A percentile compares a stretch with the other conserved stretches of the same genome.
These are phyloP conservation scores for Yponomeuta cagnagella DNA, from an alignment of 2,888 invertebrate species.

Conservation along the genomic window DNA sequence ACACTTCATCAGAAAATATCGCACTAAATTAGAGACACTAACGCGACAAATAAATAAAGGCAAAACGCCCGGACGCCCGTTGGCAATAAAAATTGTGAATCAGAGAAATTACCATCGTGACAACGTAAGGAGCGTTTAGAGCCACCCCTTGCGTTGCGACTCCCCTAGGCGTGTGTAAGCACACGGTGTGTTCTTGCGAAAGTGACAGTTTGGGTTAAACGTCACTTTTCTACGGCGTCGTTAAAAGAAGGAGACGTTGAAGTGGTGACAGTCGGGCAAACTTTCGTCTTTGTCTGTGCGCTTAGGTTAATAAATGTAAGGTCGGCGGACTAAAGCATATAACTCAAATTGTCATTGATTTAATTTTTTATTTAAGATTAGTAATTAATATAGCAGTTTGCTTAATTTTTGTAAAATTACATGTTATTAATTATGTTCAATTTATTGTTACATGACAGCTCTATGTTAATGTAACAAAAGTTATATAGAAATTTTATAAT, in stretches of 20 bases:
- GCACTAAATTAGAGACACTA: not conserved
- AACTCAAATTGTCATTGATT: too few species aligned
- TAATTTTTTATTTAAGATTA: too few species aligned
- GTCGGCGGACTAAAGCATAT: too few species aligned
- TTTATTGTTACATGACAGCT: too few species aligned
- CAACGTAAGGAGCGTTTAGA: slow-evolving; percentile 8
- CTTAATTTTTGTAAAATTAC: too few species aligned
- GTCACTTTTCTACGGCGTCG: too few species aligned
- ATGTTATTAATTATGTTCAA: too few species aligned
- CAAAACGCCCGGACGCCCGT: slow-evolving; percentile 6
- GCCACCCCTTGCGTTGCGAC: not conserved
- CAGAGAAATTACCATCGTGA: slow-evolving; percentile 16
- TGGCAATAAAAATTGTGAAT: slow-evolving; percentile 9
- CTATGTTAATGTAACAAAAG: too few species aligned
- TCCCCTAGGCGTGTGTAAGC: not conserved
- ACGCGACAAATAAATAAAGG: not conserved
- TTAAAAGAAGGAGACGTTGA: too few species aligned
- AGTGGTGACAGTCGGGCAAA: not conserved
- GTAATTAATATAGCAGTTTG: too few species aligned
- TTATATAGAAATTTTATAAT: too few species aligned
- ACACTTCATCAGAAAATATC: not conserved
- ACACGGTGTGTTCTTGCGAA: not conserved
- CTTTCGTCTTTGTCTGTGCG: not conserved
- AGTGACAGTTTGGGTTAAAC: not conserved
- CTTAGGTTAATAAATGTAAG: too few species aligned